Evolutionary conservation across 2,113 vertebrate genomes (phyloP), one percentile per base, ranked within the genome.

Genomic region (Istiophorus platypterus): DNA sequence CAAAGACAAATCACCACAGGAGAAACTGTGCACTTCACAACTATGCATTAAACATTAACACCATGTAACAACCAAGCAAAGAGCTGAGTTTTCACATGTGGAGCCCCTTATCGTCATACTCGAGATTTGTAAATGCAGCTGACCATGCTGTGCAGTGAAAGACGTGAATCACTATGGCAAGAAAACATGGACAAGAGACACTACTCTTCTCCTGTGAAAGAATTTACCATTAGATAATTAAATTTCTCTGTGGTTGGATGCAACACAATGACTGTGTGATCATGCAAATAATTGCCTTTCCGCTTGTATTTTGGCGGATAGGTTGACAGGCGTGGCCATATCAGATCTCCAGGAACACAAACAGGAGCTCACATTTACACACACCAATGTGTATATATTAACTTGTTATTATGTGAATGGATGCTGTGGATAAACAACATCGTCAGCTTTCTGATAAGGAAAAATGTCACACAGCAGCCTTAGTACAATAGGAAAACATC

Each of bases 271-370:
- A 88, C 39, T 83, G 93, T 92, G 89, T 94, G 89, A 90, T 94
- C 93, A 94, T 93, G 94, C 94, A 94, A 88, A 90, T 95, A 94
- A 95, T 94, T 95, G 92, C 88, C 85, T 91, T 85, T 91, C 85
- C 72, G 72, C 85, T 92, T 24, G 71, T 78, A 67, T 87, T 66
- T 54, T 24, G 86, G 67, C 76, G 65, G 78, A 62, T 57, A 45
- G 75, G 72, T 88, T 37, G 81, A 82, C 78, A 66, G 66, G 79
- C 72, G 27, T 68, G 68, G 67, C 56, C 51, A 18, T 79, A 75
- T 88, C 89, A 65, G 73, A 89, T 92, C 85, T 89, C 56, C 13
- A 42, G 22, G 61, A 88, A 81, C 86, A 80, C 81, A 82, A 66
- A 42, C 52, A 2, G 76, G 26, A 78, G 76, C 81, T 67, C 51